phyloP scores from a whole-genome alignment of 37 sponge, comb jelly and placozoan species.

The Eunapius fragilis region DNA sequence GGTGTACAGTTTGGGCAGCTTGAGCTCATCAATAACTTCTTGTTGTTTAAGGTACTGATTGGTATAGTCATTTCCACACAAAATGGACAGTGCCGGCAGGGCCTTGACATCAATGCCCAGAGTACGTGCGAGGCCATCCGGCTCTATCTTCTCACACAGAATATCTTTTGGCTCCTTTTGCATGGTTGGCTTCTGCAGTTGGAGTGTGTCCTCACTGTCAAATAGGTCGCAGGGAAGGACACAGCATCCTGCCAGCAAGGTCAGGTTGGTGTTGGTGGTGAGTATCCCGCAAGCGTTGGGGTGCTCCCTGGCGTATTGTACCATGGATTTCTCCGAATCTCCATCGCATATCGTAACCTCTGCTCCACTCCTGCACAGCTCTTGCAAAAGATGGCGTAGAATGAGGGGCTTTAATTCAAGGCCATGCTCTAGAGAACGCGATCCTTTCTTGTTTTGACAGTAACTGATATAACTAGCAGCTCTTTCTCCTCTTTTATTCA shows the following conservation, averaged over 20 bases:
- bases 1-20: not conserved
- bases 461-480: not conserved
- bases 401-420: not conserved
- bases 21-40: not conserved
- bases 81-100: conserved; percentile 8
- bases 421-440: not conserved
- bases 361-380: not conserved
- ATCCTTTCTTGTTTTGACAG: not conserved
- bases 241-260: conserved; percentile 12
- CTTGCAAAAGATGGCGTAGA: not conserved
- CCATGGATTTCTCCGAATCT: conserved; percentile 37
- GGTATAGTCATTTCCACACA: conserved; percentile 56
- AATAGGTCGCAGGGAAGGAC: conserved; percentile 16
- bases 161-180: not conserved
- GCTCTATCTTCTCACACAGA: not conserved
- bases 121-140: not conserved
- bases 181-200: not conserved
- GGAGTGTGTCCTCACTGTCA: conserved; percentile 17
- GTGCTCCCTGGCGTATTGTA: not conserved
- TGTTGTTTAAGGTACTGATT: not conserved
- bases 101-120: conserved; percentile 1
- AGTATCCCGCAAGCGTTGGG: conserved; percentile 26
- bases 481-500: not conserved
- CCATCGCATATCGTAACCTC: conserved; percentile 14
- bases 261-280: conserved; percentile 40